These are phyloP conservation scores for Peromyscus nudipes DNA, from an alignment of 2,797 vertebrate genomes.

Conservation along the genomic window DNA sequence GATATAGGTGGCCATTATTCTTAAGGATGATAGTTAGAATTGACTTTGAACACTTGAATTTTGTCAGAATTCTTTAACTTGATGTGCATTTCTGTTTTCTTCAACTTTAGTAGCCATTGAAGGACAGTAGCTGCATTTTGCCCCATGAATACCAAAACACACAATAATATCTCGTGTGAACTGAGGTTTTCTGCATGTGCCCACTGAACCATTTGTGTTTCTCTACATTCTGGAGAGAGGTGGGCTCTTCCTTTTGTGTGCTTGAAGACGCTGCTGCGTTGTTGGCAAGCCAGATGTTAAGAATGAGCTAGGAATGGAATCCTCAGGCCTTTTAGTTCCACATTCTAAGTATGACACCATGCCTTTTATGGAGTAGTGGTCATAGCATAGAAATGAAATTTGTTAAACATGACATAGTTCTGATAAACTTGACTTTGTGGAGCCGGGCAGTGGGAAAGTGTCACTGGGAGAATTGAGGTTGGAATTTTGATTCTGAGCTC, in stretches of 20 bases:
- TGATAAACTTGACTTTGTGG: constrained; percentile 74
- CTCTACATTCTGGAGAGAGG: neutral
- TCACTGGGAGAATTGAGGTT: constrained; percentile 34
- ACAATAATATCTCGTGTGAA: neutral
- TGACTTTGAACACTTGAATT: constrained; percentile 52
- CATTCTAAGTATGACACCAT: constrained; percentile 79
- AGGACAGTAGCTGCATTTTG: neutral
- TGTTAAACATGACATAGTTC: constrained; percentile 78
- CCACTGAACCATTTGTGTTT: neutral
- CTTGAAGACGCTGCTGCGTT: constrained; percentile 62
- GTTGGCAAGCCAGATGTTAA: constrained; percentile 68
- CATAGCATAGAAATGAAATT: constrained; percentile 76
- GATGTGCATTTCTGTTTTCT: constrained; percentile 1
- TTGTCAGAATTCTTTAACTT: constrained; percentile 34
- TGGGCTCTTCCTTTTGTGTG: constrained; percentile 40
- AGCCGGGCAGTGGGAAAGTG: constrained; percentile 6
- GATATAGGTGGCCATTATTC: neutral
- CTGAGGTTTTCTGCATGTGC: neutral
- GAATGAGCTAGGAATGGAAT: constrained; percentile 78
- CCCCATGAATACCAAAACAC: neutral
- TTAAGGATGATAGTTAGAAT: constrained; percentile 5
- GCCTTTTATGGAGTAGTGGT: constrained; percentile 82
- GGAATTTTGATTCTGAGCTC: constrained; percentile 45
- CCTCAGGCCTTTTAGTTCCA: constrained; percentile 67
- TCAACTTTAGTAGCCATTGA: neutral